Conservation (phyloP, 1,140 invertebrate genomes). For the Temnothorax curvispinosus region DNA sequence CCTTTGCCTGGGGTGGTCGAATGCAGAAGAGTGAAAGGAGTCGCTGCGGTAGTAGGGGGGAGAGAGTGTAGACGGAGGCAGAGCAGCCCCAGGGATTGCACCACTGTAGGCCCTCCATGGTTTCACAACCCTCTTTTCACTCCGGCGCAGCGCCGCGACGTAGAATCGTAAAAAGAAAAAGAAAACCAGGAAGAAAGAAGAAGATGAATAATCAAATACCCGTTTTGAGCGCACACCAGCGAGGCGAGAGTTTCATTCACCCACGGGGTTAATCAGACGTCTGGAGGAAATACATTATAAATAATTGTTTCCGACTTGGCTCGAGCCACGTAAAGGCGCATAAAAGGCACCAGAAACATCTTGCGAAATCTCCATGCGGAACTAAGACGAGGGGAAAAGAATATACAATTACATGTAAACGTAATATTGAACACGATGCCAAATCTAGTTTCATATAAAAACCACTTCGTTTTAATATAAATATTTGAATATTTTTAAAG, state of each 20-base stretch:
- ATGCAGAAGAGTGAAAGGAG: conserved; percentile 76
- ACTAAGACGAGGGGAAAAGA: neutral
- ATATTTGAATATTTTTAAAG: neutral
- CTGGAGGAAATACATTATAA: conserved; percentile 63
- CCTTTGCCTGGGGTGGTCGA: conserved; percentile 68
- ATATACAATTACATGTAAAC: conserved; percentile 30
- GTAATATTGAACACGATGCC: conserved; percentile 9
- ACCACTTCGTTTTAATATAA: neutral
- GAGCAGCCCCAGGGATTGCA: conserved; percentile 74
- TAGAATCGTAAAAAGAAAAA: conserved; percentile 39
- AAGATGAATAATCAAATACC: conserved; percentile 73
- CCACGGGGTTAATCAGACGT: conserved; percentile 62
- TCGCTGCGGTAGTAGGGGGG: conserved; percentile 42
- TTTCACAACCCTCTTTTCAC: conserved; percentile 73
- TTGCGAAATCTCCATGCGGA: conserved; percentile 30
- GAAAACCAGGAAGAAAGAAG: conserved; percentile 44
- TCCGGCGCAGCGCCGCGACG: conserved; percentile 40
- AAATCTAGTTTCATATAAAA: neutral
- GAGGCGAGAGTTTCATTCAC: conserved; percentile 59
- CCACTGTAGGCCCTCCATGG: conserved; percentile 67
- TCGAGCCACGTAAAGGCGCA: conserved; percentile 20
- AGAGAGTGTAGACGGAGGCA: conserved; percentile 54
- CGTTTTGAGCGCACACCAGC: conserved; percentile 32
- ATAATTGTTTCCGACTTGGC: conserved; percentile 62
- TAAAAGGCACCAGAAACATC: conserved; percentile 40